Conservation (phyloP, 2,797 vertebrate genomes). For the Numenius phaeopus region DNA sequence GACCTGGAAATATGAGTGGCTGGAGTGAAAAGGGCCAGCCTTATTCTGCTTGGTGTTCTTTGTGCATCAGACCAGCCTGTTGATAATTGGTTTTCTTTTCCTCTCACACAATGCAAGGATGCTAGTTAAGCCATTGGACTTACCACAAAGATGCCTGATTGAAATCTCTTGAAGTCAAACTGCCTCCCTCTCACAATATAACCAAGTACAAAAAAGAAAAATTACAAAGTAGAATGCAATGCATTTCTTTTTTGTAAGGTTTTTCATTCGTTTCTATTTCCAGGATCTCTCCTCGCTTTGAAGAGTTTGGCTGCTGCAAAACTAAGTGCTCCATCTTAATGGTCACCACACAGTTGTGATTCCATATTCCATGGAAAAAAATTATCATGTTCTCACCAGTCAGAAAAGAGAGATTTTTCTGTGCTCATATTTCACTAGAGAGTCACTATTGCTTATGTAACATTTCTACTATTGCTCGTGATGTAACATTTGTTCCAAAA, state of each 20-base stretch:
- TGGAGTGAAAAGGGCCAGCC: neutral
- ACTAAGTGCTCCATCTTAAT: neutral
- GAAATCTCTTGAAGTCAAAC: neutral
- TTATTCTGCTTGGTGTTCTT: neutral
- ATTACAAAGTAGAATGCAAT: neutral
- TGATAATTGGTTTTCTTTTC: neutral
- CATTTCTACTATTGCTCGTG: rapidly evolving
- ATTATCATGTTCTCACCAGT: neutral
- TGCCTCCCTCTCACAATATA: neutral
- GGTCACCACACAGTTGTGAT: neutral
- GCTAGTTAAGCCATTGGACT: neutral
- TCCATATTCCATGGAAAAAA: neutral
- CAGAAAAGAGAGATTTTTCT: neutral
- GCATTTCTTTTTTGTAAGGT: neutral
- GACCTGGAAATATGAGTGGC: neutral
- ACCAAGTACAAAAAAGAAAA: neutral
- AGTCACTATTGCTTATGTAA: neutral
- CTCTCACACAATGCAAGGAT: neutral
- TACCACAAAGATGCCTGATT: neutral
- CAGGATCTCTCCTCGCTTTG: neutral
- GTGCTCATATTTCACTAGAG: neutral
- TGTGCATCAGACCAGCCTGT: neutral
- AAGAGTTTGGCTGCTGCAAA: neutral
- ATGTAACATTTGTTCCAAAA: neutral
- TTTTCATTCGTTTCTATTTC: neutral